Base-by-base conservation (phyloP, 2,113 vertebrate species). In the Jacana jacana region DNA sequence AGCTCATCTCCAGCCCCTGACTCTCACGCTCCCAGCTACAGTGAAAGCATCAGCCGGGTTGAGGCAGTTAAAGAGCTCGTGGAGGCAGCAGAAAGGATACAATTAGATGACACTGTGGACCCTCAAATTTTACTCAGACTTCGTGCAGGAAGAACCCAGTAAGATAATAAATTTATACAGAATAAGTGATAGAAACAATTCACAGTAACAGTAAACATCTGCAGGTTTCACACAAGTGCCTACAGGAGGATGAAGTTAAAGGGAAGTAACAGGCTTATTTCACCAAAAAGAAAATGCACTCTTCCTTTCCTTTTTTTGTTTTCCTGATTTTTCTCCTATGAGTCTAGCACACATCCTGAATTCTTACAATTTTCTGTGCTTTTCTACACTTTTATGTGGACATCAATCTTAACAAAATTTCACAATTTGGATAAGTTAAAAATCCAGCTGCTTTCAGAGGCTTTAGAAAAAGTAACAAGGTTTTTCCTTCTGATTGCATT, bases 401-500 rank as follows among this genome's bases (percentile, higher is more conserved):
- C 60, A 95, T 63, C 72, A 83, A 66, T 89, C 78, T 85, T 88
- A 71, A 93, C 11, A 92, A 93, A 89, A 86, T 75, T 88, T 86
- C 91, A 86, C 94, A 86, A 90, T 68, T 91, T 79, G 92, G 69
- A 7, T 55, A 84, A 88, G 55, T 86, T 64, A 89, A 92, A 95
- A 81, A 93, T 81, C 91, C 92, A 95, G 42, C 77, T 78, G 92
- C 86, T 95, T 95, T 95, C 86, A 95, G 86, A 96, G 83, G 86
- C 95, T 93, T 95, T 92, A 93, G 94, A 55, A 93, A 78, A 91
- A 81, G 91, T 63, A 95, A 95, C 94, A 91, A 84, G 57, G 81
- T 68, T 93, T 70, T 88, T 86, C 61, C 35, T 93, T 84, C 83
- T 92, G 73, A 69, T 89, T 84, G 80, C 66, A 75, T 92, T 86